Percentiles rank a stretch among this genome's conserved stretches.
phyloP scores from a whole-genome alignment of 2,797 vertebrate species.

The Hemitrygon akajei region DNA sequence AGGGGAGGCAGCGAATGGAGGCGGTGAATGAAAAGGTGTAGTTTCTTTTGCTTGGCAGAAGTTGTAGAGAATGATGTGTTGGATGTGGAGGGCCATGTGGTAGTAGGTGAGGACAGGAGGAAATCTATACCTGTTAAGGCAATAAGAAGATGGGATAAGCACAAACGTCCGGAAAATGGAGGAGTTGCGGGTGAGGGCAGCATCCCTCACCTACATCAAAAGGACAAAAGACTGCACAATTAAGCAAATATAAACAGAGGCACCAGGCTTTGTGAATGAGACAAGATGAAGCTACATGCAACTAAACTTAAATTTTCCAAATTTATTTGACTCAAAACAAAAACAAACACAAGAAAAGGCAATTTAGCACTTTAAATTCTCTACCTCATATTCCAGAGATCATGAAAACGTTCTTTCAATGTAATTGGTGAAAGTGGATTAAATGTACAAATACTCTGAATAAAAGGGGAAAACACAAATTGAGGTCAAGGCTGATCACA shows the following conservation, averaged over 20 bases:
- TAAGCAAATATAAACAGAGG: conserved; percentile 13
- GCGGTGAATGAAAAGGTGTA: too few species aligned
- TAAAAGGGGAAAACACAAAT: not conserved
- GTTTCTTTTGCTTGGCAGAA: too few species aligned
- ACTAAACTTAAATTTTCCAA: not conserved
- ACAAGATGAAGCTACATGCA: not conserved
- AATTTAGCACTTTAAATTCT: not conserved
- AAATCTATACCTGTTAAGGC: too few species aligned
- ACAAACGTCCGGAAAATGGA: too few species aligned
- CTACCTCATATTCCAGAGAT: not conserved
- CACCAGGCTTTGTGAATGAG: not conserved
- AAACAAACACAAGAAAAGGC: not conserved
- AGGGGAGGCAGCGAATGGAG: too few species aligned
- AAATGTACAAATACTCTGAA: not conserved
- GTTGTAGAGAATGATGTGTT: too few species aligned
- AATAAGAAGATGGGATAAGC: too few species aligned
- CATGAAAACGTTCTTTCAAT: not conserved
- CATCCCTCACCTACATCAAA: conserved; percentile 39
- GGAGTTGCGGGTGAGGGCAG: too few species aligned
- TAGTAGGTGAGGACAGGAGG: too few species aligned
- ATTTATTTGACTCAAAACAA: not conserved
- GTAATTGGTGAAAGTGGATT: not conserved
- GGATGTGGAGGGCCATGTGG: too few species aligned
- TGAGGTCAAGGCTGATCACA: not conserved
- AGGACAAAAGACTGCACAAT: conserved; percentile 37